phyloP scores from a whole-genome alignment of 53 echinoderm and acorn worm genomes.

The Paelopatides confundens region DNA sequence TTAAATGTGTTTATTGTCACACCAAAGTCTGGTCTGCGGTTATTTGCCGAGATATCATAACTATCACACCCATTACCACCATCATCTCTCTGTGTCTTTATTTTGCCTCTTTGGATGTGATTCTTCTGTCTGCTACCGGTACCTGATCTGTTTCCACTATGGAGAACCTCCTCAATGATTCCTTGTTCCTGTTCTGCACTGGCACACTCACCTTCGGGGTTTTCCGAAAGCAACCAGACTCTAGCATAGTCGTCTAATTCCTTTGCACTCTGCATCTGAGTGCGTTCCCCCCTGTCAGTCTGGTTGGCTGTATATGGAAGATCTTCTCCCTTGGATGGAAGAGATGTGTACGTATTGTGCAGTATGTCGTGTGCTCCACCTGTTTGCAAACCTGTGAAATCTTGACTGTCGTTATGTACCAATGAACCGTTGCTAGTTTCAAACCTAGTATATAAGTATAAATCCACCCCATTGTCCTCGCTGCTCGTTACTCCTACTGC shows the following conservation, averaged over 20 bases:
- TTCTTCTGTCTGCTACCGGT: no score
- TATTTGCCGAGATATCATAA: neutral
- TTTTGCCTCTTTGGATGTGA: no score
- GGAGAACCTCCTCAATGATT: no score
- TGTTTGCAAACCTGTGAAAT: slow-evolving; percentile 6
- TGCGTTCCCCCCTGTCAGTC: neutral
- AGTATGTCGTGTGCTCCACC: neutral
- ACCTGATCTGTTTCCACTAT: no score
- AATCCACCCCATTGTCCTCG: neutral
- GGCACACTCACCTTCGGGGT: neutral
- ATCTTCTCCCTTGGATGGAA: neutral
- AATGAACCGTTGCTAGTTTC: neutral
- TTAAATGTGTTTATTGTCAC: no score
- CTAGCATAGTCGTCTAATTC: neutral
- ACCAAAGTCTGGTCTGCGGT: neutral
- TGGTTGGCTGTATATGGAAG: no score
- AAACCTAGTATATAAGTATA: neutral
- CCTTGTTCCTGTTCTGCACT: no score
- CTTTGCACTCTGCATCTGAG: neutral
- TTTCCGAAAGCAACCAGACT: neutral
- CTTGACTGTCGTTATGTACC: neutral
- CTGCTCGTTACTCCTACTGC: no score
- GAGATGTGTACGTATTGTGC: slow-evolving; percentile 8
- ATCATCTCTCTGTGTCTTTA: no score
- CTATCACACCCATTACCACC: no score